Evolutionary conservation across 1,140 invertebrate genomes (phyloP), one percentile per base, ranked within the genome.

Genomic region (Gonatopus flavifemur): DNA sequence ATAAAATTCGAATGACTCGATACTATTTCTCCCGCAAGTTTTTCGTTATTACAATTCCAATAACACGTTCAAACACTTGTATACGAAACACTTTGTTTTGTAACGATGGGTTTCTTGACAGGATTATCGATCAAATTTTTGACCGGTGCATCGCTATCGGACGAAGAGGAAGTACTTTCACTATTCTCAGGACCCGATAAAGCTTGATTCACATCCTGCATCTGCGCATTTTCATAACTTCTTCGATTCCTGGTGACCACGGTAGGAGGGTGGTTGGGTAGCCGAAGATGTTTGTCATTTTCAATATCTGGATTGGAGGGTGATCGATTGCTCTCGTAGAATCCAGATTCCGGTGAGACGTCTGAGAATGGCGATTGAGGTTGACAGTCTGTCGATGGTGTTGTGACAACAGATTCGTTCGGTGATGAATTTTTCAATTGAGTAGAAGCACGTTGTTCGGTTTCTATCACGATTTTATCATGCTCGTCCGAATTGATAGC

Each of bases 181-280:
- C 56, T 64, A 33, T 37, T 52, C 0, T 40, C 43, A 36, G 46
- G 47, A n/a, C n/a, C n/a, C 1, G 48, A 56, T 7, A 64, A 20
- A 2, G 33, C 32, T 7, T 55, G 48, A 52, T 67, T 67, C 25
- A 62, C 62, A 36, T 64, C 58, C 49, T 67, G 57, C 4, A 67
- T 37, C 32, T 66, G 66, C 18, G 68, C 60, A 21, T 69, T 50
- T 44, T 67, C 59, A 57, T 66, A 67, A 42, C 64, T 64, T 7
- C 64, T 49, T 22, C 68, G 50, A 25, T 66, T 67, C 20, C 54
- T 56, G 8, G 48, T 37, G 15, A 58, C 38, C 22, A 51, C 42
- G 2, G 58, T 38, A n/a, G n/a, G n/a, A n/a, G n/a, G n/a, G n/a
- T 51, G 57, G 8, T 28, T 20, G 1, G 52, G 37, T 25, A 64